Evolutionary conservation across 2,113 vertebrate species (phyloP).

Genomic region (Myrmecophaga tridactyla): DNA sequence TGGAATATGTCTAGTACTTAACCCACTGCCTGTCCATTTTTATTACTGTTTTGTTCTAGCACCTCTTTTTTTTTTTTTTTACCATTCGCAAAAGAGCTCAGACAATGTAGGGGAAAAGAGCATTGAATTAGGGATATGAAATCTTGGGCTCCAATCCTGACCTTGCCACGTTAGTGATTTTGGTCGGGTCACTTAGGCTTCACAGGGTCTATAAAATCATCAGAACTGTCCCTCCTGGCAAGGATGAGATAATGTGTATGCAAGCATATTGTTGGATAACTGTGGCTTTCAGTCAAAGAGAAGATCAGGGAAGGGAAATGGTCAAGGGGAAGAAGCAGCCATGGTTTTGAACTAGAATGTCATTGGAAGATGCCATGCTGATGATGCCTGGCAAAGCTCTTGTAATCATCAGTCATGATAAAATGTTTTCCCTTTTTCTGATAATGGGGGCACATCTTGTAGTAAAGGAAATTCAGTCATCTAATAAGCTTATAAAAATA

Average conservation of each 20-base stretch:
- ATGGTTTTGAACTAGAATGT: background rate
- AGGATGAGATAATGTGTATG: background rate
- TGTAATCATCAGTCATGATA: background rate
- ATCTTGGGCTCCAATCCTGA: background rate
- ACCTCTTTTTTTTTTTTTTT: background rate
- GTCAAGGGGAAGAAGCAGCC: background rate
- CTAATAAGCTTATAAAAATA: background rate
- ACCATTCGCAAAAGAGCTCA: background rate
- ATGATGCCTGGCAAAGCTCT: background rate
- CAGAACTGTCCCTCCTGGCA: background rate
- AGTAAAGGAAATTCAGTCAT: background rate
- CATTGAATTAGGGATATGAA: background rate
- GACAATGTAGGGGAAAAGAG: background rate
- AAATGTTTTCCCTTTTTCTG: background rate
- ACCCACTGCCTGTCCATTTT: background rate
- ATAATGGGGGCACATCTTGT: background rate
- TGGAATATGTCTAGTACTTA: background rate
- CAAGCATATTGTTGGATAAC: fast-evolving
- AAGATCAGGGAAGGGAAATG: background rate
- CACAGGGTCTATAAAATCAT: background rate
- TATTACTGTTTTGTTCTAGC: background rate
- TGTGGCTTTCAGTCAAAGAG: background rate
- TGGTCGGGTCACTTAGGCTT: background rate
- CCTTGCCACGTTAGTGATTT: background rate
- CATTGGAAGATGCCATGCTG: background rate